Conservation (phyloP, 2,797 vertebrate genomes). For the Coreius guichenoti region DNA sequence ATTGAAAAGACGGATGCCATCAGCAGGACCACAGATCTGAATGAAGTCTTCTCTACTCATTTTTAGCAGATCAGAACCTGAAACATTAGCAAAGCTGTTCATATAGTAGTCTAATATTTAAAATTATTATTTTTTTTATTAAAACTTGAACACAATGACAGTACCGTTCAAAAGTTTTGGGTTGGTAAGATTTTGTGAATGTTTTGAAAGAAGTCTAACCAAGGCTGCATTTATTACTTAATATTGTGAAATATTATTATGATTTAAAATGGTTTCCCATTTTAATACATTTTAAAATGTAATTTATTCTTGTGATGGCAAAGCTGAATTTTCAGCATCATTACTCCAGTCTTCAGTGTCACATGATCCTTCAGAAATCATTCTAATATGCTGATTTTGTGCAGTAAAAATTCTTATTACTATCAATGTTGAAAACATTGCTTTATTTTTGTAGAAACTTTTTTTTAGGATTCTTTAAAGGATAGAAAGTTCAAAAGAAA, state of each 20-base stretch:
- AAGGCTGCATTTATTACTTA: background rate
- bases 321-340: no score
- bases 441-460: background rate
- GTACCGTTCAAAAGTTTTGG: background rate
- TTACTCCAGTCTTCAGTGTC: background rate
- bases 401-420: background rate
- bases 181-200: background rate
- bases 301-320: background rate
- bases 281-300: background rate
- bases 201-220: background rate
- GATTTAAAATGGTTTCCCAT: background rate
- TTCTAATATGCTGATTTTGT: background rate
- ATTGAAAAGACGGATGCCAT: slow-evolving; percentile 95
- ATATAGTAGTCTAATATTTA: background rate
- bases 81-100: slow-evolving; percentile 29
- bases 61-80: slow-evolving; percentile 92
- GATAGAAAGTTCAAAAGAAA: background rate
- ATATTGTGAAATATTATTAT: background rate
- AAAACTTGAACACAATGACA: background rate
- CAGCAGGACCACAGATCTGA: slow-evolving; percentile 93
- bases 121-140: background rate
- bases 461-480: background rate
- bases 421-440: background rate
- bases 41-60: slow-evolving; percentile 93
- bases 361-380: background rate